phyloP scores from a whole-genome alignment of 2,113 vertebrate species.

The Poicephalus meyeri region DNA sequence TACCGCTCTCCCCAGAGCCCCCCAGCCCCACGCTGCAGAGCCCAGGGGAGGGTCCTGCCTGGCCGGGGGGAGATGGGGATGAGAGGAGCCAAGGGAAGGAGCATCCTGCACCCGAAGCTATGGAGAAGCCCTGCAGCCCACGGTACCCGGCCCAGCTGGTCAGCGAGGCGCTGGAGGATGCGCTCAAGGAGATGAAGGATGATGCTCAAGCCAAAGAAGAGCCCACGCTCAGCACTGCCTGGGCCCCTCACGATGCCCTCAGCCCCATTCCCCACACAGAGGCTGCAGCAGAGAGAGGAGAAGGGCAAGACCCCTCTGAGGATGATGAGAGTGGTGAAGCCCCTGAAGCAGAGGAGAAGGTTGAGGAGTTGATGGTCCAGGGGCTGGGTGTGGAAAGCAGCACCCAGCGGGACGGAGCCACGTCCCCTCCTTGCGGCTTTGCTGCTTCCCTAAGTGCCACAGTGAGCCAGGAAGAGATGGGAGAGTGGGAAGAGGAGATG shows the following conservation, averaged over 20 bases:
- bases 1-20: not conserved
- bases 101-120: fast-evolving
- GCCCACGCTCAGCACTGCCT: fast-evolving
- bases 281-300: not conserved
- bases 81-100: not conserved
- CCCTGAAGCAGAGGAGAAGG: not conserved
- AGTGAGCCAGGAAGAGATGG: not conserved
- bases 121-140: not conserved
- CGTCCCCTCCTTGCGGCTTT: fast-evolving
- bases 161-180: not conserved
- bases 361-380: fast-evolving
- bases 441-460: fast-evolving
- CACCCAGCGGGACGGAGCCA: fast-evolving
- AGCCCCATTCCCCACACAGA: not conserved
- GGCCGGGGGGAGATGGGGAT: fast-evolving
- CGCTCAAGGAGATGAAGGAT: not conserved
- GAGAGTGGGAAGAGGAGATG: not conserved
- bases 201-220: not conserved
- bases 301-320: not conserved
- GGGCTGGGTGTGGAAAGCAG: not conserved
- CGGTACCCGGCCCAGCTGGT: constrained; percentile 11
- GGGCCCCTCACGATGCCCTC: fast-evolving
- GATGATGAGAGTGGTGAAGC: fast-evolving
- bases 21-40: not conserved
- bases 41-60: not conserved